These are phyloP conservation scores for Cryptosula pallasiana DNA, from an alignment of 2,888 invertebrate genomes.

Conservation along the genomic window DNA sequence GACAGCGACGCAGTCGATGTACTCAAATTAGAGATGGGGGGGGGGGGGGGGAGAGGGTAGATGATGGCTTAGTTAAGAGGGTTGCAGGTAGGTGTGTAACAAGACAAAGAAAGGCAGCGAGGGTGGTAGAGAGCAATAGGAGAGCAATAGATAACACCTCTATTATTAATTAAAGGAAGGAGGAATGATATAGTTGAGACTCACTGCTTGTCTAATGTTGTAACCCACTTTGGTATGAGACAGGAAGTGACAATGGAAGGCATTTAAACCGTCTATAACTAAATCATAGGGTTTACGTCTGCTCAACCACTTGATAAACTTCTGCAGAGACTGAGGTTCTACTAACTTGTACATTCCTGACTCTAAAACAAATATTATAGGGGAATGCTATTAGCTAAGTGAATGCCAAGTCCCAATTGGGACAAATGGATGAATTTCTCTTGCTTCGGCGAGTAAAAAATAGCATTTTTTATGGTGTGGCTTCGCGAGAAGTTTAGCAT, in stretches of 20 bases:
- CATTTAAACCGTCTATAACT: slow-evolving; percentile 10
- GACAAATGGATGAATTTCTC: too few species aligned
- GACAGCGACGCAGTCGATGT: too few species aligned
- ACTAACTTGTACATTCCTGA: not conserved
- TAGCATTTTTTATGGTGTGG: too few species aligned
- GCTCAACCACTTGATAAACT: not conserved
- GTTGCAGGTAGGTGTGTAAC: not conserved
- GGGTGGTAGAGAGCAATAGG: not conserved
- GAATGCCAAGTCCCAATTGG: too few species aligned
- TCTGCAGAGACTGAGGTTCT: not conserved
- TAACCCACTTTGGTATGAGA: not conserved
- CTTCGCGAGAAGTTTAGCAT: too few species aligned
- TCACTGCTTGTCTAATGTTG: not conserved
- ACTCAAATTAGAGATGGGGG: not conserved
- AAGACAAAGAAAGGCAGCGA: not conserved
- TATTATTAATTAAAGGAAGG: too few species aligned
- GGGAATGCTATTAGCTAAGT: too few species aligned
- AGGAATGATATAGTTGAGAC: too few species aligned
- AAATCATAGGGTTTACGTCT: not conserved
- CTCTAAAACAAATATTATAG: not conserved
- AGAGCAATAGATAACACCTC: not conserved
- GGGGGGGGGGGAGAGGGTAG: not conserved
- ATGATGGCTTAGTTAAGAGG: not conserved
- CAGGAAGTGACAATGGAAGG: not conserved
- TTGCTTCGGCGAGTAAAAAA: too few species aligned